A percentile compares a stretch with the other conserved stretches of the same genome.
phyloP scores from a whole-genome alignment of 2,797 vertebrate species.

The Betta splendens region DNA sequence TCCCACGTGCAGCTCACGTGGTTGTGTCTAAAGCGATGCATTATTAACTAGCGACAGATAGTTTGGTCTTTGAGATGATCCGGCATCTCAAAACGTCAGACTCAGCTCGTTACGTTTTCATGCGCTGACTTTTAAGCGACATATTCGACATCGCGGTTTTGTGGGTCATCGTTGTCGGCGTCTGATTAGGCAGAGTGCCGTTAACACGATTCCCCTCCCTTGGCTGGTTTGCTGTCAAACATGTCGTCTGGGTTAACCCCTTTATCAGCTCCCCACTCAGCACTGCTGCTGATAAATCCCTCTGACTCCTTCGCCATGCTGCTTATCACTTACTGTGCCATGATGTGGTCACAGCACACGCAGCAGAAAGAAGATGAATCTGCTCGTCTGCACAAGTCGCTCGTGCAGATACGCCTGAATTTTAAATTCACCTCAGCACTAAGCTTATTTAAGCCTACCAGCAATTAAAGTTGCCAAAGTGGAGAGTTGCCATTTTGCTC shows the following conservation, averaged over 20 bases:
- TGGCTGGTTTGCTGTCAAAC: constrained; percentile 68
- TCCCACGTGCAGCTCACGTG: too few species aligned
- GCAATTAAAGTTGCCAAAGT: constrained; percentile 62
- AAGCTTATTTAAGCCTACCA: constrained; percentile 51
- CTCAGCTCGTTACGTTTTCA: constrained; percentile 1
- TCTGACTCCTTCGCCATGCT: constrained; percentile 61
- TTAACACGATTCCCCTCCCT: constrained; percentile 29
- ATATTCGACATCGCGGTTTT: constrained; percentile 27
- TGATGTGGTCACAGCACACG: constrained; percentile 73
- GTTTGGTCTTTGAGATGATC: constrained; percentile 17
- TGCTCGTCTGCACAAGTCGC: constrained; percentile 57
- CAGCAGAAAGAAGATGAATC: constrained; percentile 71
- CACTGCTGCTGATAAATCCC: constrained; percentile 73
- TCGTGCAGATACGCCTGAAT: constrained; percentile 58
- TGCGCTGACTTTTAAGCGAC: constrained; percentile 2
- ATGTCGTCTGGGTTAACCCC: constrained; percentile 66
- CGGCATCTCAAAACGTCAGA: neutral
- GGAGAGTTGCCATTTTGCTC: constrained; percentile 36
- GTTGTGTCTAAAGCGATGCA: constrained; percentile 6
- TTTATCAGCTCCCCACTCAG: constrained; percentile 73
- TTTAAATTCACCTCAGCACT: constrained; percentile 58
- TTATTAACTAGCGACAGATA: constrained; percentile 25
- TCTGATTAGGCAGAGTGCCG: constrained; percentile 60
- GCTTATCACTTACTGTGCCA: constrained; percentile 72
- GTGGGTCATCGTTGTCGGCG: constrained; percentile 47